These are phyloP conservation scores for Copsychus sechellarum DNA, from an alignment of 2,113 vertebrate genomes.

Conservation along the genomic window DNA sequence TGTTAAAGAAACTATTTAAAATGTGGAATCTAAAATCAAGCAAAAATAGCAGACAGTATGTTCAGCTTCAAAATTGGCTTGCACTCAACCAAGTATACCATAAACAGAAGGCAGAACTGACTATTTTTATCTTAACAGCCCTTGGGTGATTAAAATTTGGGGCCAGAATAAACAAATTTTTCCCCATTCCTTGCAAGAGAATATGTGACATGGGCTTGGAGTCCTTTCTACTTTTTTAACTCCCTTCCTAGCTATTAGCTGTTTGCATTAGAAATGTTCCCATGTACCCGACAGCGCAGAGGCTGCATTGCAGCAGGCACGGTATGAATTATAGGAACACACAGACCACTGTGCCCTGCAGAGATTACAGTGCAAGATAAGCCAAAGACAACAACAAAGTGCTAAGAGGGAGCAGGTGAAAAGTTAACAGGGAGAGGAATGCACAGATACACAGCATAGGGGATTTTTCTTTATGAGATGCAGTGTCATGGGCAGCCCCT, in stretches of 20 bases:
- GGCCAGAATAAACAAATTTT: slow-evolving; percentile 80
- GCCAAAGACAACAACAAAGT: slow-evolving; percentile 56
- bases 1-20: slow-evolving; percentile 81
- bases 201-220: slow-evolving; percentile 73
- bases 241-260: slow-evolving; percentile 56
- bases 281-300: neutral
- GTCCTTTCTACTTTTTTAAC: slow-evolving; percentile 72
- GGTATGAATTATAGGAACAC: slow-evolving; percentile 17
- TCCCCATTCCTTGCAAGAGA: slow-evolving; percentile 75
- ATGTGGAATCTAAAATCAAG: slow-evolving; percentile 83
- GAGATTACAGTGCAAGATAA: slow-evolving; percentile 14
- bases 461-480: neutral
- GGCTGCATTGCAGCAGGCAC: slow-evolving; percentile 36
- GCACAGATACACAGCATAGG: neutral
- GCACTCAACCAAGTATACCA: slow-evolving; percentile 79
- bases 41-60: slow-evolving; percentile 82
- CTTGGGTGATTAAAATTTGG: slow-evolving; percentile 81
- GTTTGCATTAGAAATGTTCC: slow-evolving; percentile 59
- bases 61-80: slow-evolving; percentile 80
- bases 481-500: accelerated
- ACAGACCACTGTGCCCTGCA: slow-evolving; percentile 17
- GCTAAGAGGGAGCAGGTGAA: slow-evolving; percentile 50
- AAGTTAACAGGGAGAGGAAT: neutral
- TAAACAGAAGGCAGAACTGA: slow-evolving; percentile 79
- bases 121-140: slow-evolving; percentile 81